phyloP scores from a whole-genome alignment of 2,888 invertebrate species.

The Macrostomum cliftonense region DNA sequence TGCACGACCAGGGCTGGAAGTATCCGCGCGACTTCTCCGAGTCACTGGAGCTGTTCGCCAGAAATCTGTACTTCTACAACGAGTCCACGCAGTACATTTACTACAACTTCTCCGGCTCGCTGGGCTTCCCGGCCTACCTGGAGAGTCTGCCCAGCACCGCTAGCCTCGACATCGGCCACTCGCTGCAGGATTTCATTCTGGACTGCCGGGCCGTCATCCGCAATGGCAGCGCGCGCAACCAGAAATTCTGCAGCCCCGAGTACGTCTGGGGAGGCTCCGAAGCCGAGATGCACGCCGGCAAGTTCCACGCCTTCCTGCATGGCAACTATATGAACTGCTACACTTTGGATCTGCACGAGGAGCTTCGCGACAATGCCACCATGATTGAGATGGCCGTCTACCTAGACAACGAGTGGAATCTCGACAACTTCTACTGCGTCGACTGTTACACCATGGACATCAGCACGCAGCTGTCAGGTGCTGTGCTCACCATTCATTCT shows the following conservation, averaged over 20 bases:
- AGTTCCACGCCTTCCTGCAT: constrained; percentile 3
- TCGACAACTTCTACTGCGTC: constrained; percentile 3
- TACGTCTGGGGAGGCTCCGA: too few species aligned
- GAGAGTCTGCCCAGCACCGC: constrained; percentile 1
- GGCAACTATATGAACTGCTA: constrained; percentile 8
- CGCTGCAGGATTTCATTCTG: too few species aligned
- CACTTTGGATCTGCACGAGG: constrained; percentile 4
- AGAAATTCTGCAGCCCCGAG: too few species aligned
- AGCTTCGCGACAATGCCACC: constrained; percentile 6
- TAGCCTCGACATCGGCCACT: too few species aligned
- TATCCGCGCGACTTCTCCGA: constrained; percentile 8
- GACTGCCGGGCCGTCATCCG: too few species aligned
- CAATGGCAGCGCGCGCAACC: too few species aligned
- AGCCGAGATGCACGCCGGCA: not conserved
- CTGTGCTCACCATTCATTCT: constrained; percentile 7
- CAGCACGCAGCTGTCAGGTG: constrained; percentile 9
- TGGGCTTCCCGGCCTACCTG: constrained; percentile 3
- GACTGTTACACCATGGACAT: constrained; percentile 9
- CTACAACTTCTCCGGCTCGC: too few species aligned
- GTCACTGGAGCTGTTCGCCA: not conserved
- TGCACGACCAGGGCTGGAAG: constrained; percentile 3
- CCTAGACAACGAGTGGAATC: constrained; percentile 6
- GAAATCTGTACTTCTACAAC: not conserved
- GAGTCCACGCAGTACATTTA: too few species aligned
- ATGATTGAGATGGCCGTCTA: constrained; percentile 8